Base-by-base conservation (phyloP, 35 echinoderm and acorn worm species). In the Lytechinus pictus region DNA sequence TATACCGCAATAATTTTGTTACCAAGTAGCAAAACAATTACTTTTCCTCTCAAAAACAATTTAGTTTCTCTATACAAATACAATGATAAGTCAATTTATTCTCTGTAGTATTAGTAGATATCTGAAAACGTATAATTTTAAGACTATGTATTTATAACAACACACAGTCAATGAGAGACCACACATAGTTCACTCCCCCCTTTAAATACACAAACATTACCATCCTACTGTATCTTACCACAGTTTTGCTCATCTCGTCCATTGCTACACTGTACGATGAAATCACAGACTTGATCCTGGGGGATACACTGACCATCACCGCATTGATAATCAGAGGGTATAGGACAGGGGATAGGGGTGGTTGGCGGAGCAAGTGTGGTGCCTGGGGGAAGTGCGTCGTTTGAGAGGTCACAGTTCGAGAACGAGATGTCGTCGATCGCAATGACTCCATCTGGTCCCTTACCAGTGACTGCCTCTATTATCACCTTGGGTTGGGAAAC, bases 391-490 rank as follows among this genome's bases (percentile, higher is more conserved):
- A 93, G 91, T 14, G 91, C 53, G 24, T 53, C n/a, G 10, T 27
- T 55, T 9, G 91, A 29, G 10, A 93, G 91, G 91, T 54, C 52
- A 57, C 91, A 93, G 52, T 57, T 57, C 53, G 11, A 12, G 54
- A 93, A 93, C 12, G 53, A 56, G 91, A 93, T 93, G 91, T 93
- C 91, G 9, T 93, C 91, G 10, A 93, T 93, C 53, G 91, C 91
- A 3, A 93, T 12, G 7, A 54, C 91, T 54, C 28, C 91, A n/a
- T 93, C 19, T 4, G 91, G 91, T 93, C 91, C 91, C n/a, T 10
- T 93, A 9, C 52, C 54, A 4, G 54, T 29, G 4, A 55, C 91
- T 52, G 91, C 91, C 52, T 93, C 52, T 10, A 93, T 54, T 8
- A 93, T 21, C 52, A 93, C 52, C 91, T 93, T 4, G 27, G 19